Percentiles rank a stretch among this genome's conserved stretches.
phyloP scores from a whole-genome alignment of 1,140 invertebrate genomes.

The Drosophila ananassae region DNA sequence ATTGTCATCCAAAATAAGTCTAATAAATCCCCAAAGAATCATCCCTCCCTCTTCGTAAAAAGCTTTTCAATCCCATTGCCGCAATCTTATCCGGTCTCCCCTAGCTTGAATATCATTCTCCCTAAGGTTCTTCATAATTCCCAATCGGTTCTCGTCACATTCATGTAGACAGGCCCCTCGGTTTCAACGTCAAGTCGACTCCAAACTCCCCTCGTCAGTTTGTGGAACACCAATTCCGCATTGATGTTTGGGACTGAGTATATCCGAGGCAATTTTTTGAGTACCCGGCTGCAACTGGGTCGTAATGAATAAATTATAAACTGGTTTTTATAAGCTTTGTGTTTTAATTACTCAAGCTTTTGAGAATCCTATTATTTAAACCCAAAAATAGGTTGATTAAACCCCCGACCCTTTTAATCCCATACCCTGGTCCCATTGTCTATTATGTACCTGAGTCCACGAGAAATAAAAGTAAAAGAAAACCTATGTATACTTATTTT shows the following conservation, averaged over 20 bases:
- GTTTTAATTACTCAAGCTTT: background rate
- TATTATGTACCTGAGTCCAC: too few species aligned
- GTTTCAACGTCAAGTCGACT: background rate
- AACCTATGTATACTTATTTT: background rate
- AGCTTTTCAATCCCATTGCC: background rate
- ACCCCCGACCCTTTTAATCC: too few species aligned
- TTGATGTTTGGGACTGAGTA: background rate
- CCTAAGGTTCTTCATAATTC: background rate
- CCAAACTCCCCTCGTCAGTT: constrained; percentile 8
- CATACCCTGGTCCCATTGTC: too few species aligned
- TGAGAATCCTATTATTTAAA: background rate
- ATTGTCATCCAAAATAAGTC: too few species aligned
- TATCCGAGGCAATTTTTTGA: constrained; percentile 34
- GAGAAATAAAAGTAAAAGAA: background rate
- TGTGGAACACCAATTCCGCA: constrained; percentile 4
- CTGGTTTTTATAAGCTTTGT: background rate
- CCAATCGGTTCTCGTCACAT: constrained; percentile 18
- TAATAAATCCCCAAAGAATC: too few species aligned
- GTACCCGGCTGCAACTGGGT: constrained; percentile 1
- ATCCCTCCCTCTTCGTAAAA: background rate
- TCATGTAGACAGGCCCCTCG: background rate
- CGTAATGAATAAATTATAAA: constrained; percentile 10
- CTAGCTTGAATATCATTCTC: background rate
- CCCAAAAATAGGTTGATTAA: too few species aligned
- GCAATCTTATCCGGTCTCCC: background rate